A percentile compares a stretch with the other conserved stretches of the same genome.
Conservation (phyloP, 2,888 invertebrate species). For the Apotomis turbidana region DNA sequence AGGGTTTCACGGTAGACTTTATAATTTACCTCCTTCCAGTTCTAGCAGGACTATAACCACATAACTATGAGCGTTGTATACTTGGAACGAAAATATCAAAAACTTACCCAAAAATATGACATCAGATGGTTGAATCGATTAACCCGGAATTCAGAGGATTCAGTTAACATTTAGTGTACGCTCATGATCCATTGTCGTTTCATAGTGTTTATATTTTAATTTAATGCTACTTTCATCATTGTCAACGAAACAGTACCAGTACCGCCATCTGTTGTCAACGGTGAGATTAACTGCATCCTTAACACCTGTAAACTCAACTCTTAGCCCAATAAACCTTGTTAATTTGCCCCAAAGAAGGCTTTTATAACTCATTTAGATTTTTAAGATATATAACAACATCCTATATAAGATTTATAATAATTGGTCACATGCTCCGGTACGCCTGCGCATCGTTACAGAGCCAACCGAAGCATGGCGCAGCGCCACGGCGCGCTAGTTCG, state of each 20-base stretch:
- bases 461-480: conserved; percentile 64
- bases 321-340: neutral
- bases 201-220: too few species aligned
- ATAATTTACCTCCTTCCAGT: too few species aligned
- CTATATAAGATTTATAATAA: conserved; percentile 54
- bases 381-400: conserved; percentile 48
- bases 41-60: too few species aligned
- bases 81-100: too few species aligned
- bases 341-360: neutral
- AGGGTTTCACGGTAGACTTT: too few species aligned
- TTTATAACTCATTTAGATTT: neutral
- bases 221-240: too few species aligned
- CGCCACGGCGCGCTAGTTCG: conserved; percentile 57
- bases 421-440: conserved; percentile 66
- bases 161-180: too few species aligned
- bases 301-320: neutral
- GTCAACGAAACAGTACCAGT: conserved; percentile 31
- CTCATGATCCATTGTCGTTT: too few species aligned
- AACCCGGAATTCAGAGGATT: too few species aligned
- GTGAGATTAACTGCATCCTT: neutral
- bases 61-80: too few species aligned
- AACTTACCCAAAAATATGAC: too few species aligned
- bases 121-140: too few species aligned
- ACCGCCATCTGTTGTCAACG: conserved; percentile 55
- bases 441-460: conserved; percentile 63